Base-by-base conservation (phyloP, 1,140 invertebrate genomes). In the Pomacea maculata region DNA sequence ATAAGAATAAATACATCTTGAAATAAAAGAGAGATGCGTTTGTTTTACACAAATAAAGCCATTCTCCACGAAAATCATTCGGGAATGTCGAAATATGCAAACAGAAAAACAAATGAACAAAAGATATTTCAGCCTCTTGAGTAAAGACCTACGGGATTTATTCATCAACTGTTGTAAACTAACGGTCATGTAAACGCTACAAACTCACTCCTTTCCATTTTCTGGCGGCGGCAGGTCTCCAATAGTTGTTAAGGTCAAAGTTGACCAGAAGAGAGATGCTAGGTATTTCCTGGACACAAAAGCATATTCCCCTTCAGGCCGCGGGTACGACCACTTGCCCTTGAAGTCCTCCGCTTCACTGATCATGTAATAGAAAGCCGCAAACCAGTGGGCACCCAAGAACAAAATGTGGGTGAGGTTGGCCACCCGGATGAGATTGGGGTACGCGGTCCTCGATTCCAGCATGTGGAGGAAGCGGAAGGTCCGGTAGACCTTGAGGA, bases 381-480 rank as follows among this genome's bases (percentile, higher is more conserved):
- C 97, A 90, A 98, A 99, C 97, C 97, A 99, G 89, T 99, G 97
- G 34, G 97, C 97, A 82, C 98, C 93, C 84, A 98, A 96, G 82
- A 99, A 94, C 63, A 98, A 93, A 86, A 98, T 98, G 90, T 99
- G 97, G 82, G 98, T 96, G 52, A 98, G 93, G 92, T 98, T 98
- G 82, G 97, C 94, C 45, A 98, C 97, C n/a, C 97, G 93, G 95
- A 97, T 97, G 86, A 98, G 93, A 92, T 99, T 99, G 9, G 97
- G 97, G 92, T 97, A 98, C 63, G 98, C 95, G 1, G 97, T 98
- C 82, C 97, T 92, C 29, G 96, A 98, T 91, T 98, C 97, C 80
- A 98, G 96, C 93, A 98, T 97, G 91, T 98, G 98, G 91, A 98
- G 97, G 91, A 97, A 98, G 91, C 95, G 94, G 87, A 97, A 95